A percentile compares a stretch with the other conserved stretches of the same genome.
Evolutionary conservation across 2,797 vertebrate genomes (phyloP).

Genomic region (Paramormyrops hopkinsi): DNA sequence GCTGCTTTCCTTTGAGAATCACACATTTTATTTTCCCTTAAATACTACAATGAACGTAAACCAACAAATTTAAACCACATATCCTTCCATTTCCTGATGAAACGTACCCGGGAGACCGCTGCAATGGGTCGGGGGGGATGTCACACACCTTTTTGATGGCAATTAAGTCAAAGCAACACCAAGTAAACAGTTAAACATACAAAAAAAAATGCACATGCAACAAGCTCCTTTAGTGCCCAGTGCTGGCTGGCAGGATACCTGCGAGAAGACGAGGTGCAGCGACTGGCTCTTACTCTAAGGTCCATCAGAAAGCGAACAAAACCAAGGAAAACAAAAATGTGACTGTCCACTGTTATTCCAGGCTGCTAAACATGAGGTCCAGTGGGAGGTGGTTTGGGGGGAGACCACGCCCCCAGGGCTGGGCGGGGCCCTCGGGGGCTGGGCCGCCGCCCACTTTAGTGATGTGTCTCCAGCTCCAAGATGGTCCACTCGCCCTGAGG

Average conservation of each 20-base stretch:
- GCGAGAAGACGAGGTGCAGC: slow-evolving; percentile 37
- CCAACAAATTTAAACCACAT: slow-evolving; percentile 40
- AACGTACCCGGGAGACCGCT: slow-evolving; percentile 44
- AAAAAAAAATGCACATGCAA: slow-evolving; percentile 67
- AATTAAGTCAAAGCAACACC: slow-evolving; percentile 50
- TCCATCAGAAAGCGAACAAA: slow-evolving; percentile 31
- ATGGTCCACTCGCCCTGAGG: slow-evolving; percentile 98
- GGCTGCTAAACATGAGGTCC: slow-evolving; percentile 21
- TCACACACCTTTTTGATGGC: slow-evolving; percentile 35
- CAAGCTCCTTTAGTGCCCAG: slow-evolving; percentile 41
- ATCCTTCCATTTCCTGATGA: slow-evolving; percentile 35
- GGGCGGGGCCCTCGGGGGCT: not conserved
- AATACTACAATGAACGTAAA: slow-evolving; percentile 57
- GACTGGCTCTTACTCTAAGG: slow-evolving; percentile 32
- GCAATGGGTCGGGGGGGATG: slow-evolving; percentile 34
- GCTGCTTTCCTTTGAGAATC: slow-evolving; percentile 34
- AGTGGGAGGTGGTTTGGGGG: slow-evolving; percentile 16
- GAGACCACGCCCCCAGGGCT: slow-evolving; percentile 32
- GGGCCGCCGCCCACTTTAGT: slow-evolving; percentile 59
- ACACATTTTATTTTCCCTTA: slow-evolving; percentile 58
- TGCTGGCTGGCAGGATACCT: slow-evolving; percentile 25
- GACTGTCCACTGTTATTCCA: slow-evolving; percentile 16
- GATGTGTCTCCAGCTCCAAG: slow-evolving; percentile 95
- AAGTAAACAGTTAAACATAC: slow-evolving; percentile 53
- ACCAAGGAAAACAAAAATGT: slow-evolving; percentile 2